phyloP scores from a whole-genome alignment of 2,113 vertebrate genomes.

The Notarius quadriscutis region DNA sequence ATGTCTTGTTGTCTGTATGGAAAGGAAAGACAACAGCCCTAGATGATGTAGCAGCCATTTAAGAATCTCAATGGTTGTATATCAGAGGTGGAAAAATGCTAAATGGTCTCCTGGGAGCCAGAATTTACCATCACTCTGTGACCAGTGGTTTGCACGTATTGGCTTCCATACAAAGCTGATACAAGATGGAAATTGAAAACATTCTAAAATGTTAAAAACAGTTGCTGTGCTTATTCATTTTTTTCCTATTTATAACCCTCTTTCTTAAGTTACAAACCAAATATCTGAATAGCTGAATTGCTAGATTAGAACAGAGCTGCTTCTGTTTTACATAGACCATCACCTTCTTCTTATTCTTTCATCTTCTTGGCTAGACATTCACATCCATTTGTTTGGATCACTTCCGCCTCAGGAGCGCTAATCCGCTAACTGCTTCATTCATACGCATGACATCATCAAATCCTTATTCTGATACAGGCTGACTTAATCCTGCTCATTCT shows the following conservation, averaged over 20 bases:
- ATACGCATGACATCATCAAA: slow-evolving; percentile 79
- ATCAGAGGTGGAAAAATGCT: slow-evolving; percentile 18
- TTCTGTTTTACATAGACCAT: slow-evolving; percentile 64
- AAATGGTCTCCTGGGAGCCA: slow-evolving; percentile 10
- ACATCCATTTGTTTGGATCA: slow-evolving; percentile 75
- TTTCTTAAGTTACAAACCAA: background rate
- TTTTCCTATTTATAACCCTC: background rate
- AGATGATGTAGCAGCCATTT: background rate
- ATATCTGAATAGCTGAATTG: background rate
- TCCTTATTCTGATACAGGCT: slow-evolving; percentile 71
- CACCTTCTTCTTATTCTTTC: slow-evolving; percentile 30
- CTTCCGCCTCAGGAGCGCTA: slow-evolving; percentile 68
- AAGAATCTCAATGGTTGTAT: slow-evolving; percentile 11
- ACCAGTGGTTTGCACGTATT: background rate
- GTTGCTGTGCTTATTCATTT: background rate
- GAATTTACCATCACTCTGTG: slow-evolving; percentile 8
- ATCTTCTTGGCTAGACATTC: slow-evolving; percentile 60
- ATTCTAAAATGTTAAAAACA: background rate
- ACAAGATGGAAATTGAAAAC: background rate
- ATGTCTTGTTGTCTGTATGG: slow-evolving; percentile 1
- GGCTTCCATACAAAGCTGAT: background rate
- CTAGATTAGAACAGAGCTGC: slow-evolving; percentile 57
- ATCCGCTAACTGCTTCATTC: slow-evolving; percentile 77
- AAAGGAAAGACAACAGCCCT: slow-evolving; percentile 8
- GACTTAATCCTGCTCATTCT: slow-evolving; percentile 80